Percentiles rank a stretch among this genome's conserved stretches.
phyloP scores from a whole-genome alignment of 2,113 vertebrate species.

The Arothron firmamentum region DNA sequence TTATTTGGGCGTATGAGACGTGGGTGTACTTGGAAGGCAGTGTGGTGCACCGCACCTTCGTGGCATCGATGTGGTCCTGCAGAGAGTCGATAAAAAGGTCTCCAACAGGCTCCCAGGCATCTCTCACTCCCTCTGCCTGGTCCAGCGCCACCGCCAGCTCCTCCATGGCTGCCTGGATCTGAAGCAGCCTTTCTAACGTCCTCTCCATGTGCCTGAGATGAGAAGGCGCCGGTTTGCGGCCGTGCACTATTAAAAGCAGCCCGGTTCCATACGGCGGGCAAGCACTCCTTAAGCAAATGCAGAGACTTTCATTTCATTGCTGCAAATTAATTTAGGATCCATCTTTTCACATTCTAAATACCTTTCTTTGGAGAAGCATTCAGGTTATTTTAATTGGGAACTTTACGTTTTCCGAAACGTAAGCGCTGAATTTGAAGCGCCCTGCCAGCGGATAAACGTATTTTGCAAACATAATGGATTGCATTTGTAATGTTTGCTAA shows the following conservation, averaged over 20 bases:
- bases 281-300: conserved; percentile 18
- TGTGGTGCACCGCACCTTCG: conserved; percentile 80
- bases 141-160: conserved; percentile 82
- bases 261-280: conserved; percentile 6
- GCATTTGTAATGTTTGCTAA: conserved; percentile 16
- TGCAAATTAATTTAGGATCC: too few species aligned
- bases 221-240: not conserved
- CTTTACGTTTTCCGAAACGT: conserved; percentile 1
- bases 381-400: not conserved
- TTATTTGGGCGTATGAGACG: not conserved
- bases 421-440: conserved; percentile 1
- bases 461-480: conserved; percentile 34
- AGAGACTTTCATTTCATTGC: not conserved
- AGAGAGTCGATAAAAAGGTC: conserved; percentile 97
- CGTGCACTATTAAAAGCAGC: not conserved
- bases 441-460: conserved; percentile 28
- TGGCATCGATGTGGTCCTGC: conserved; percentile 92
- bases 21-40: not conserved
- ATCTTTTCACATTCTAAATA: conserved; percentile 1
- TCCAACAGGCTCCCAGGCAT: conserved; percentile 94
- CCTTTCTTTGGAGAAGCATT: not conserved
- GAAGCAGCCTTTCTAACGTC: conserved; percentile 89
- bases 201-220: conserved; percentile 83
- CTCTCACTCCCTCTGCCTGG: conserved; percentile 87
- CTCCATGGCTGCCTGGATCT: conserved; percentile 90